Evolutionary conservation across 2,888 invertebrate genomes (phyloP).

Genomic region (Dicyrtomina minuta): DNA sequence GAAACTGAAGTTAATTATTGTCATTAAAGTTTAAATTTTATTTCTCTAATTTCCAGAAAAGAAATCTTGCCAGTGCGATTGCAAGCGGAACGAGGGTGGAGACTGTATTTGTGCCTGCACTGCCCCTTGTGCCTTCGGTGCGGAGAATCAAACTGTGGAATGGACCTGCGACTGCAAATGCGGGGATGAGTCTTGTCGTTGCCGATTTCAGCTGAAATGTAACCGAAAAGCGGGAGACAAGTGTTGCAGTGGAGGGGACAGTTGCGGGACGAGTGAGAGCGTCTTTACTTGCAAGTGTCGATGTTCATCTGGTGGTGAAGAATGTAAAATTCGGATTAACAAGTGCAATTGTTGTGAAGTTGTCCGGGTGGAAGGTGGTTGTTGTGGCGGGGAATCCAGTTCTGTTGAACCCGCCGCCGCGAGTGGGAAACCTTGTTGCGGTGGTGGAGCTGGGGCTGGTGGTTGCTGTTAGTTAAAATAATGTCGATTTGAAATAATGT

Average conservation of each 20-base stretch:
- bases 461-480: too few species aligned
- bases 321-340: slow-evolving; percentile 1
- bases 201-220: slow-evolving; percentile 4
- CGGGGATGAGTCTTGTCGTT: background rate
- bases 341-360: slow-evolving; percentile 9
- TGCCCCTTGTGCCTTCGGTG: slow-evolving; percentile 8
- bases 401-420: too few species aligned
- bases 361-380: background rate
- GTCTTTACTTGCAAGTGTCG: background rate
- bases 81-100: background rate
- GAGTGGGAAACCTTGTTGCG: too few species aligned
- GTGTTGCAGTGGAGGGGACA: background rate
- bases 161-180: slow-evolving; percentile 2
- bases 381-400: background rate
- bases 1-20: too few species aligned
- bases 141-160: slow-evolving; percentile 7
- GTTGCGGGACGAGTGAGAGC: too few species aligned
- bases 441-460: too few species aligned
- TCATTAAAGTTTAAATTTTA: too few species aligned
- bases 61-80: background rate
- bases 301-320: background rate
- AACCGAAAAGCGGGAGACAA: background rate
- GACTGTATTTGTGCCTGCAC: slow-evolving; percentile 1
- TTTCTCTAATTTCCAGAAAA: too few species aligned
- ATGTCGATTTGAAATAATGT: too few species aligned